Base-by-base conservation (phyloP, 2,888 invertebrate genomes). In the Amphipoea oculea region DNA sequence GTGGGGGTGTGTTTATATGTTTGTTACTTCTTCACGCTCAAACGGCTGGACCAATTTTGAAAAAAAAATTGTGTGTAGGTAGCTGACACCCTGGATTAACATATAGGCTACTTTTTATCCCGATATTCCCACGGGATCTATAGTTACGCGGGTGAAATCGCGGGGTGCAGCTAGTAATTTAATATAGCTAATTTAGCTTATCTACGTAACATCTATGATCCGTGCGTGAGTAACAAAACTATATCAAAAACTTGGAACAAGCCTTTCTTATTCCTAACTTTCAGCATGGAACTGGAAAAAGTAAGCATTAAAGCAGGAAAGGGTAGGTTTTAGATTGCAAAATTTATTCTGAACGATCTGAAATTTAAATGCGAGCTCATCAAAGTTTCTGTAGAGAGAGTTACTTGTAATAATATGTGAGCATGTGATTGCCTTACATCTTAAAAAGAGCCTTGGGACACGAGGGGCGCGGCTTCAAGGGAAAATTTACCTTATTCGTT, bases 281-380 rank as follows among this genome's bases (percentile, higher is more conserved):
- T 80, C 60, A 74, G 20, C 62, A 71, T 29, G 14, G 54, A 78
- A 85, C 45, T 85, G 42, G 69, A 91, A 91, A 92, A 94, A 92
- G 90, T 88, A 89, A 90, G 90, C 89, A 91, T 92, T 93, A 91
- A 91, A 92, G 92, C 91, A 93, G 85, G 91, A 93, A 94, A 91
- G 90, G 92, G 91, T 94, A 94, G 92, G 91, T 94, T 94, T 94
- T 93, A 93, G 91, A 86, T 94, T 95, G 95, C 93, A 95, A 96
- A 96, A 96, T 96, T 94, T 96, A 96, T 96, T 95, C 95, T 82
- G 88, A 92, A 89, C 90, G 93, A 95, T 96, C 94, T 96, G 93
- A 95, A 96, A 95, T 96, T 96, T 95, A 96, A 95, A 96, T 96
- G 91, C 79, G 93, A 92, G 92, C 92, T 95, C 94, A 95, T 95